A percentile compares a stretch with the other conserved stretches of the same genome.
phyloP scores from a whole-genome alignment of 2,888 invertebrate genomes.

The Heliconius ethilla region DNA sequence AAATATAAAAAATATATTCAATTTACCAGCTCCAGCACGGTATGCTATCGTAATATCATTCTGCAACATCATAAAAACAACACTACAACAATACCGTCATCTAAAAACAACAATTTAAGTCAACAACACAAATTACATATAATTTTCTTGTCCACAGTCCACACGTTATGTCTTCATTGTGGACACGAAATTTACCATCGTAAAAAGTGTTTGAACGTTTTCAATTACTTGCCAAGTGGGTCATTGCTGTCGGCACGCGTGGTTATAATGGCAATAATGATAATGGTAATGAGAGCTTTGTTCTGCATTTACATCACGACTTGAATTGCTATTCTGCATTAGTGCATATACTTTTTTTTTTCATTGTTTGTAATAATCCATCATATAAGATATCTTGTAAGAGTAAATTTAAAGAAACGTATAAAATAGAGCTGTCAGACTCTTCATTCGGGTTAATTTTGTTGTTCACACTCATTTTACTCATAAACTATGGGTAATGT shows the following conservation, averaged over 20 bases:
- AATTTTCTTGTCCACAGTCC: conserved; percentile 9
- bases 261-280: conserved; percentile 32
- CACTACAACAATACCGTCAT: background rate
- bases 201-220: conserved; percentile 31
- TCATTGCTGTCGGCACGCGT: conserved; percentile 34
- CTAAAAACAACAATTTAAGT: background rate
- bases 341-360: conserved; percentile 7
- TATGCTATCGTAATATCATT: no score
- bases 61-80: no score
- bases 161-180: conserved; percentile 13
- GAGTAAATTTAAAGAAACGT: no score
- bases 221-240: conserved; percentile 37
- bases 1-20: no score
- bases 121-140: conserved; percentile 1
- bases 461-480: no score
- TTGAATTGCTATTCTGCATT: conserved; percentile 29
- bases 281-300: conserved; percentile 32
- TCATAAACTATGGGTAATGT: no score
- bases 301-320: conserved; percentile 34
- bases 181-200: conserved; percentile 16
- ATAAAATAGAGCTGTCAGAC: no score
- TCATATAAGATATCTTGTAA: no score
- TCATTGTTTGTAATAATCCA: background rate
- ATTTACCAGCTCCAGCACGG: no score
- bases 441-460: no score